Base-by-base conservation (phyloP, 2,113 vertebrate species). In the Gulo gulo region DNA sequence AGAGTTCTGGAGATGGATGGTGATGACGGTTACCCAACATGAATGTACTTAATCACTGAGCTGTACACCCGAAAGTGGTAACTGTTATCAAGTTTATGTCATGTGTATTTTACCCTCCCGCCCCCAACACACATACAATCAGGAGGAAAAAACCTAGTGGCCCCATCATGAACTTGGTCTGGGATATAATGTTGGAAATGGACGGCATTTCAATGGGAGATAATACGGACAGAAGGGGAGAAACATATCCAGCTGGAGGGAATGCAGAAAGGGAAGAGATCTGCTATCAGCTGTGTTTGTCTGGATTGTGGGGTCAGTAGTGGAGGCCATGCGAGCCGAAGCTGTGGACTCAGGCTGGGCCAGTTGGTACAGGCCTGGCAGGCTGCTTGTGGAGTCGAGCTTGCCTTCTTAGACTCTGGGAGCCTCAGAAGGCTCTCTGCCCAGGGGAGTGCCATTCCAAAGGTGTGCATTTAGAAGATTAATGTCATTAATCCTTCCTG, bases 401-500 rank as follows among this genome's bases (percentile, higher is more conserved):
- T 96, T 95, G 80, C n/a, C 86, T 86, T 90, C 47, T 61, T 90
- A 50, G 69, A 47, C 52, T 90, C 80, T 94, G 67, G 79, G 79
- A 97, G 87, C 83, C 73, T 95, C 34, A 79, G 42, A 92, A 83
- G 69, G 69, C 76, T 84, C 91, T 94, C 95, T 84, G 83, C 90
- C 73, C 74, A 71, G 42, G 52, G 94, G 36, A 63, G 86, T 91
- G 55, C 78, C 97, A 86, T 89, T 91, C 85, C n/a, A 81, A 95
- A 95, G 83, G 65, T 80, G 59, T 65, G 50, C 73, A 52, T 94
- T 96, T 87, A 79, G 85, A 55, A 80, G 26, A 94, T 84, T 63
- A 92, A 85, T 96, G 50, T 97, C 78, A 39, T 91, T 93, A 95
- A 93, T 93, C 92, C 94, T 96, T 87, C 90, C 92, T 92, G 61